Evolutionary conservation across 2,888 invertebrate species (phyloP), one percentile per base, ranked within the genome.

Genomic region (Andrena haemorrhoa): DNA sequence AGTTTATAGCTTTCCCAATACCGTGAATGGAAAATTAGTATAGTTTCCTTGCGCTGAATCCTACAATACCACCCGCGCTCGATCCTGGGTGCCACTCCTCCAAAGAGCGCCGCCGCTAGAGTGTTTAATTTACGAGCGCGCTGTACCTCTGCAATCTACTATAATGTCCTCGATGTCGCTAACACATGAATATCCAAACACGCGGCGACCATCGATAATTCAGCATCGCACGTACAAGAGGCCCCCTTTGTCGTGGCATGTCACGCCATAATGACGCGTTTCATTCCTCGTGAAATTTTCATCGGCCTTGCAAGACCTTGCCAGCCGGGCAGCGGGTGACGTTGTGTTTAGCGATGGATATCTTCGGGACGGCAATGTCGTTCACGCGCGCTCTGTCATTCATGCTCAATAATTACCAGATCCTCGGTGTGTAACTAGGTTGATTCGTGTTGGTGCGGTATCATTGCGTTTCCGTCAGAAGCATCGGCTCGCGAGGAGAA

Each of bases 141-240:
- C 41, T 41, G 41, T 41, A 41, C 41, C 41, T 41, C 41, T 41
- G 41, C 41, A 41, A 41, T 41, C 41, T 41, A 41, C 16, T 41
- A 77, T 84, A 78, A 63, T 74, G 73, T 64, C 69, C 79, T 84
- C 89, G 86, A 89, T 87, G 88, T 85, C 85, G 86, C 87, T 82
- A 87, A 89, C 88, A 86, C 90, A 91, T 88, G 89, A 91, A 90
- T 91, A 90, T 88, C 88, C 84, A 87, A 91, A 86, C 89, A 85
- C 85, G 77, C 71, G 88, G 86, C 84, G 83, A 85, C 85, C 90
- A 92, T 92, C 92, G 91, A 92, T 92, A 92, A 92, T 92, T 92
- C 92, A 92, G 90, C 90, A 91, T 90, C 90, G 83, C 89, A 88
- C 91, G 86, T 87, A 81, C 79, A 71, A 74, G 69, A 79, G 81